Base-by-base conservation (phyloP, 2,797 vertebrate species). In the Gymnoscopelus microlampas region DNA sequence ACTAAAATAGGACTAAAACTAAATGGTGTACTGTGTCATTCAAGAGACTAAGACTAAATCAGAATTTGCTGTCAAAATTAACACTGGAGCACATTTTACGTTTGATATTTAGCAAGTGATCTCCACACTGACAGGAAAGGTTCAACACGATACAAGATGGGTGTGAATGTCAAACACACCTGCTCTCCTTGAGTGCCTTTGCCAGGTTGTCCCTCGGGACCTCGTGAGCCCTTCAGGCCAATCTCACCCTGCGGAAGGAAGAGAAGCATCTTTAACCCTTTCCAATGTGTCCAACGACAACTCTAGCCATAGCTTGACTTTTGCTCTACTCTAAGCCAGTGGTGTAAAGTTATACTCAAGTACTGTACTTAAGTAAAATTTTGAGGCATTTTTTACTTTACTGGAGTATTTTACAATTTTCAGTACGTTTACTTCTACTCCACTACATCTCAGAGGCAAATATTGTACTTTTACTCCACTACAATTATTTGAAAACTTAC, bases 111-210 rank as follows among this genome's bases (percentile, higher is more conserved):
- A 29, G 26, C 26, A 29, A 29, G 26, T 15, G 59, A 2, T 2
- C 26, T 4, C 7, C 26, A 50, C 58, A 64, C 5, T 53, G 4
- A 47, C 23, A 32, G 60, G n/a, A 55, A 64, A 19, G 47, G 6
- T 66, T 10, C 55, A 53, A 2, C 8, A 51, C 2, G 5, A 35
- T 35, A 69, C 13, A 65, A 55, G 15, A n/a, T 63, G 14, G 2
- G 49, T 23, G 50, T n/a, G 8, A 8, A 47, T 59, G 9, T 15
- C 32, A 74, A 66, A 7, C 44, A 47, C 71, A 96, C 96, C 93
- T 97, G 97, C 87, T 96, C 93, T 7, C 96, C 96, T 87, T 96
- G 96, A 85, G 86, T 94, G 74, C 96, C 96, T 88, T 95, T 86
- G 50, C 96, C 96, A 78, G 90, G 79, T 35, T 88, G 64, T 79